Evolutionary conservation across 1,140 invertebrate species (phyloP), one percentile per base, ranked within the genome.

Genomic region (Eubasilissa regina): DNA sequence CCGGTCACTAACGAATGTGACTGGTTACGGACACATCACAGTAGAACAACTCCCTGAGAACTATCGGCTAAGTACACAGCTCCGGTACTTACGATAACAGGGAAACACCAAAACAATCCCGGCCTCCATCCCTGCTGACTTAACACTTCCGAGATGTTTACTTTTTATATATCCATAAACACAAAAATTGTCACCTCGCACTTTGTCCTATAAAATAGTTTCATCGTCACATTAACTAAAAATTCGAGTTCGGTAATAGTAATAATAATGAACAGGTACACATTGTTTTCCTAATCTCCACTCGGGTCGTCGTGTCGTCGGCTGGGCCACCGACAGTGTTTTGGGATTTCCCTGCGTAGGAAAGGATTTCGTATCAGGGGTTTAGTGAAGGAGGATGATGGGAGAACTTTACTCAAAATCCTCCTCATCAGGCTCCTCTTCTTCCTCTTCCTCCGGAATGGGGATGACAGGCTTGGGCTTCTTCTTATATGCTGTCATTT

Each of bases 401-500:
- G 62, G 35, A 44, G 62, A 56, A 11, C 87, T 58, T 68, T 87
- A 86, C 64, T 90, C 89, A 60, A 88, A 89, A 74, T 90, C 90
- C 43, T 91, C 91, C 15, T 93, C 92, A 1, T 90, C 91, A 0
- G 87, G 87, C 47, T 92, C 91, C 13, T 89, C 89, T 7, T 89
- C 89, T 74, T 91, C 91, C 78, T 91, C 90, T 83, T 92, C 91
- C 83, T 92, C 92, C 73, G 88, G 89, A 79, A 88, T 87, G 82
- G 90, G 87, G 80, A 87, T 86, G 83, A 86, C 85, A 79, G 85
- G 87, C 85, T 88, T 85, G 77, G 86, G 90, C 84, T 92, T 94
- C 88, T 94, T 94, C 88, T 95, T 95, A 89, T 95, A 95, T 66
- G 93, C 94, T 80, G 93, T 94, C 93, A 94, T 94, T 89, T 94